Percentiles rank a stretch among this genome's conserved stretches.
These are phyloP conservation scores for Drosophila baimaii DNA, from an alignment of 1,140 invertebrate genomes.

Conservation along the genomic window DNA sequence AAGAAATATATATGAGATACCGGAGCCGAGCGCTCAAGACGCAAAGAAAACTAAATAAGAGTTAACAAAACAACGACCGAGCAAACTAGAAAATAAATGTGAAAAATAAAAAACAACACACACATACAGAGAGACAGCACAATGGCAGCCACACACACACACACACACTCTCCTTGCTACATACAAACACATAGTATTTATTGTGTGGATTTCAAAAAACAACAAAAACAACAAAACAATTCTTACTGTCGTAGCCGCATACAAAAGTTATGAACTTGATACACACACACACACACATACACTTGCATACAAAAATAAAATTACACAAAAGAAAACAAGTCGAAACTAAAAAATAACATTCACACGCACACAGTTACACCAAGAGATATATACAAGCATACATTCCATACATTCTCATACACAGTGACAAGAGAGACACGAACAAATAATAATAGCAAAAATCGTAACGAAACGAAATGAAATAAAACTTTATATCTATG, in stretches of 20 bases:
- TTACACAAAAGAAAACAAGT: slow-evolving; percentile 83
- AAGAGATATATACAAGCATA: slow-evolving; percentile 24
- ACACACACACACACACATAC: slow-evolving; percentile 50
- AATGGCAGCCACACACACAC: slow-evolving; percentile 41
- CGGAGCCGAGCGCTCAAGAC: slow-evolving; percentile 35
- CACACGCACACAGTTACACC: slow-evolving; percentile 55
- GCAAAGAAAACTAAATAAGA: slow-evolving; percentile 62
- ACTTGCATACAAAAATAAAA: slow-evolving; percentile 68
- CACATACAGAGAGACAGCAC: slow-evolving; percentile 50
- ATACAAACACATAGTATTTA: slow-evolving; percentile 53
- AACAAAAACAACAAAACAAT: slow-evolving; percentile 71
- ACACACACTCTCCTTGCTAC: slow-evolving; percentile 17
- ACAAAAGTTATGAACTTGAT: slow-evolving; percentile 77
- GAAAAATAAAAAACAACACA: slow-evolving; percentile 50
- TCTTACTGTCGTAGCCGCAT: slow-evolving; percentile 72
- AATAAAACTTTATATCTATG: slow-evolving; percentile 76
- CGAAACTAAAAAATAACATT: slow-evolving; percentile 77
- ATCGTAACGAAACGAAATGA: slow-evolving; percentile 82
- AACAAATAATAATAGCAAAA: slow-evolving; percentile 82
- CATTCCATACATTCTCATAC: too few species aligned
- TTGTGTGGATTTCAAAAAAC: slow-evolving; percentile 72
- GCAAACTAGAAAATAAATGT: slow-evolving; percentile 70
- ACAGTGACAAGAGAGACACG: slow-evolving; percentile 53
- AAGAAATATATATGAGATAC: slow-evolving; percentile 28
- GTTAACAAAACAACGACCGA: slow-evolving; percentile 58